Evolutionary conservation across 2,113 vertebrate species (phyloP).

Genomic region (Otis tarda): DNA sequence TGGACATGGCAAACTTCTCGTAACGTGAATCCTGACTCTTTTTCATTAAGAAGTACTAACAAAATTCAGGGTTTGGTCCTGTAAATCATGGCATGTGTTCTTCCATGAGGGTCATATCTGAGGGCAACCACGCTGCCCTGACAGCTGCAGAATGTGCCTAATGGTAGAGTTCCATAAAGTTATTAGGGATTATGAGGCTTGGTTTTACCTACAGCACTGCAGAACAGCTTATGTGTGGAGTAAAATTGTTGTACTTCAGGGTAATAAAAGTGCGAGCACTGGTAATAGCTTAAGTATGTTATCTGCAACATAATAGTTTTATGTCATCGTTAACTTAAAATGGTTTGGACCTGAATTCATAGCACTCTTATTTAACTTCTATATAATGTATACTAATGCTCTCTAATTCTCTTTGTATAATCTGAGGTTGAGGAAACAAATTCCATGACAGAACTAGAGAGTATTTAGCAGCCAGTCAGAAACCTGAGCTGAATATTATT

Average conservation of each 20-base stretch:
- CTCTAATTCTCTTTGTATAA: background rate
- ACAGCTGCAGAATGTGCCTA: background rate
- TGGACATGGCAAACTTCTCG: rapidly evolving
- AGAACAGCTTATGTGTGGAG: background rate
- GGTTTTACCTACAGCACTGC: background rate
- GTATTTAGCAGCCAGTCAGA: slow-evolving; percentile 6
- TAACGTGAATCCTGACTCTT: background rate
- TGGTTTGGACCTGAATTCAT: background rate
- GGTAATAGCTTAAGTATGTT: background rate
- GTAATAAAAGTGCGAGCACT: background rate
- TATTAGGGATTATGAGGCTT: background rate
- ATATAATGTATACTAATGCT: background rate
- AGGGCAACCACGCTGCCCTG: background rate
- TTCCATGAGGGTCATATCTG: rapidly evolving
- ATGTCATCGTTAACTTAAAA: background rate
- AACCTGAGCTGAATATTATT: slow-evolving; percentile 17
- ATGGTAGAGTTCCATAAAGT: background rate
- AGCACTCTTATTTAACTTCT: background rate
- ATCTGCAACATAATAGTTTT: background rate
- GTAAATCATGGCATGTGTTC: background rate
- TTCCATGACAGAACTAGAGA: background rate
- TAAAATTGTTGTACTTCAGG: background rate
- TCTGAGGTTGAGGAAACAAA: background rate
- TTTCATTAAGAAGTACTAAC: background rate
- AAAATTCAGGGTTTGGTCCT: background rate